Percentiles rank a stretch among this genome's conserved stretches.
Conservation (phyloP, 2,797 vertebrate species). For the Tauraco hartlaubi region DNA sequence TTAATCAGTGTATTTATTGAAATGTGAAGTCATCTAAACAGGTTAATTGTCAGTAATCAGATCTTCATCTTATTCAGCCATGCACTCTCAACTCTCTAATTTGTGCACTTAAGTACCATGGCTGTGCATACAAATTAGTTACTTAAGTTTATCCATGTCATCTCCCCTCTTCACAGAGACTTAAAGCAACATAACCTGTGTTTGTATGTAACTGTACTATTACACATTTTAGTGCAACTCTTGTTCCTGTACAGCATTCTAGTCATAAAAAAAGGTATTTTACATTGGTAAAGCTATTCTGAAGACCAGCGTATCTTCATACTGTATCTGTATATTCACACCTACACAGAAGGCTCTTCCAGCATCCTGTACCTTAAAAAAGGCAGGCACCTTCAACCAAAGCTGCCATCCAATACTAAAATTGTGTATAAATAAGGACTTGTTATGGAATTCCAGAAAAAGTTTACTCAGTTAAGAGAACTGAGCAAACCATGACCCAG, state of each 20-base stretch:
- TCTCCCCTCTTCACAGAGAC: not conserved
- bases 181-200: not conserved
- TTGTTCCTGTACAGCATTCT: not conserved
- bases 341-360: not conserved
- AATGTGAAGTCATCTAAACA: slow-evolving; percentile 1
- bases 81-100: rapidly evolving
- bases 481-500: not conserved
- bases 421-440: not conserved
- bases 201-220: not conserved
- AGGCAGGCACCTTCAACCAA: not conserved
- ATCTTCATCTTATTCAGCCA: not conserved
- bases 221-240: not conserved
- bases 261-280: not conserved
- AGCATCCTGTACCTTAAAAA: not conserved
- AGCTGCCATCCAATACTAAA: not conserved
- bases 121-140: not conserved
- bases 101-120: not conserved
- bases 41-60: not conserved
- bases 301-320: not conserved
- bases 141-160: not conserved
- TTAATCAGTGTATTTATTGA: not conserved
- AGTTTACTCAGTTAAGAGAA: not conserved
- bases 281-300: not conserved
- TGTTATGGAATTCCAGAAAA: not conserved
- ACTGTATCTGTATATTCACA: not conserved